phyloP scores from a whole-genome alignment of 2,113 vertebrate species.

The Carettochelys insculpta region DNA sequence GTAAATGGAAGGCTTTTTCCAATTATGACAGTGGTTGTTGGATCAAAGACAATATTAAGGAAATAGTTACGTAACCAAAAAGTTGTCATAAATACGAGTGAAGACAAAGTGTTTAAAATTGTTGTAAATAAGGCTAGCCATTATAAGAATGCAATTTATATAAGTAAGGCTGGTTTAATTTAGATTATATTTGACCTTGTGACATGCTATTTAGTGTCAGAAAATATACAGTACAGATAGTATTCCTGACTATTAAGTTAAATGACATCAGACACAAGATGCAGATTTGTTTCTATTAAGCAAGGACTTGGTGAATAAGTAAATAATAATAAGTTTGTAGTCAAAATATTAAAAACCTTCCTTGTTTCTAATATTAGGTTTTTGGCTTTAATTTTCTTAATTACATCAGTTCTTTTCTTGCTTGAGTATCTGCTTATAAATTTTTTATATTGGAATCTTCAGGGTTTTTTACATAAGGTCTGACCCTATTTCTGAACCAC shows the following conservation, averaged over 20 bases:
- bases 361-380: neutral
- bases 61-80: neutral
- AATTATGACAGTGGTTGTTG: neutral
- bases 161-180: constrained; percentile 4
- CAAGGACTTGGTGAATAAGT: neutral
- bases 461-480: neutral
- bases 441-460: neutral
- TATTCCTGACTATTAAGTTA: constrained; percentile 13
- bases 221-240: neutral
- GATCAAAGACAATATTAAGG: neutral
- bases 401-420: neutral
- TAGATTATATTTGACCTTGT: neutral
- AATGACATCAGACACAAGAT: neutral
- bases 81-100: neutral
- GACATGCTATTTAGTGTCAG: neutral
- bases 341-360: neutral
- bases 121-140: neutral
- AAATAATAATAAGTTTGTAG: neutral
- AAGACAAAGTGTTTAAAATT: neutral
- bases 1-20: neutral
- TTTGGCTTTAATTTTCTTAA: neutral
- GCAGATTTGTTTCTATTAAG: neutral
- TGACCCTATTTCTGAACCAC: neutral
- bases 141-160: neutral
- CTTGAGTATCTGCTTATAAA: neutral